Evolutionary conservation across 2,113 vertebrate species (phyloP).

Genomic region (Muscicapa adusta): DNA sequence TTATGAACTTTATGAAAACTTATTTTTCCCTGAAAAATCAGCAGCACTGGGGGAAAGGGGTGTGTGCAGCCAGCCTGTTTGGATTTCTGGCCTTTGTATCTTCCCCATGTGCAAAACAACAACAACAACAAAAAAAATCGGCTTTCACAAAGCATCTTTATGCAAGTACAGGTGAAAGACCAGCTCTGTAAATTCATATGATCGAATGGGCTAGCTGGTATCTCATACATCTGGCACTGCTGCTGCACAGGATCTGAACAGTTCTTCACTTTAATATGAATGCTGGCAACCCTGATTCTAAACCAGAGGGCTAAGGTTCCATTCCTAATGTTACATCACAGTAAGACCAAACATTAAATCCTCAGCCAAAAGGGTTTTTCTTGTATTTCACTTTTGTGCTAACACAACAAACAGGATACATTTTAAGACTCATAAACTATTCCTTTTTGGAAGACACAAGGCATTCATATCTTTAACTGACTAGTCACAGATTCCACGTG

Average conservation of each 20-base stretch:
- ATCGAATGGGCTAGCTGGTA: background rate
- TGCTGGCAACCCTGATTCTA: background rate
- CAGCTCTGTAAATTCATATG: background rate
- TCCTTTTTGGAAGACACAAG: constrained; percentile 17
- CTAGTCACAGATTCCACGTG: constrained; percentile 3
- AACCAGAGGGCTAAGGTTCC: background rate
- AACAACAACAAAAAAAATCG: background rate
- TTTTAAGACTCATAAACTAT: background rate
- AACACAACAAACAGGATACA: background rate
- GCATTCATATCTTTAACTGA: constrained; percentile 11
- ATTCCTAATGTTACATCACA: background rate
- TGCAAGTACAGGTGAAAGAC: background rate
- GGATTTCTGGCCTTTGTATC: background rate
- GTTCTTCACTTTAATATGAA: background rate
- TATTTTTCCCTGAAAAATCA: background rate
- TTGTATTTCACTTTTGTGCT: background rate
- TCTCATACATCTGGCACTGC: background rate
- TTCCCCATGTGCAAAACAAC: background rate
- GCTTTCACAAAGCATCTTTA: background rate
- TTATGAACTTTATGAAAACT: background rate
- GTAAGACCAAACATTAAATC: background rate
- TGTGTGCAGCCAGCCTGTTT: background rate
- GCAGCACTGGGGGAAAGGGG: rapidly evolving
- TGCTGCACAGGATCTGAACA: background rate
- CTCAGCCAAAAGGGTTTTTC: background rate